phyloP scores from a whole-genome alignment of 2,797 vertebrate species.

The Pelochelys cantorii region DNA sequence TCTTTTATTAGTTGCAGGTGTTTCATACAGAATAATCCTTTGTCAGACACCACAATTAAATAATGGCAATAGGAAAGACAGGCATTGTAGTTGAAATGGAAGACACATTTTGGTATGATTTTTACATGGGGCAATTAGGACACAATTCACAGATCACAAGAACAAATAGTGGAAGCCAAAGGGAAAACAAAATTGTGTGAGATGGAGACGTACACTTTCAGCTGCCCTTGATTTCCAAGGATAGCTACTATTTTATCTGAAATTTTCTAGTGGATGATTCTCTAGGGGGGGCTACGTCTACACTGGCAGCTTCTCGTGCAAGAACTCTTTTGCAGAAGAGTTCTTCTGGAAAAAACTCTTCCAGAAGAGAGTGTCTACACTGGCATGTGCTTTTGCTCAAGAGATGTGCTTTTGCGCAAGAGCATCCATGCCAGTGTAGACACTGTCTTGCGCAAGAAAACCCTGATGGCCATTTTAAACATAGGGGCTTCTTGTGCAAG shows the following conservation, averaged over 20 bases:
- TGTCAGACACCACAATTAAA: background rate
- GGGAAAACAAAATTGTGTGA: background rate
- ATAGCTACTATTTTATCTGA: background rate
- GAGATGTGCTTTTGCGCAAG: too few relatives aligned
- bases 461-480: too few relatives aligned
- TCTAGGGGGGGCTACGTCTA: too few relatives aligned
- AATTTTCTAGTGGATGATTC: background rate
- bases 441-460: too few relatives aligned
- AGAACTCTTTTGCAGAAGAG: too few relatives aligned
- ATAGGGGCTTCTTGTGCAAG: too few relatives aligned
- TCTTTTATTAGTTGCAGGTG: background rate
- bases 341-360: too few relatives aligned
- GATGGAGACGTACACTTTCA: background rate
- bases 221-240: background rate
- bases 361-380: too few relatives aligned
- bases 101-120: background rate
- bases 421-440: too few relatives aligned
- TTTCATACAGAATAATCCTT: background rate
- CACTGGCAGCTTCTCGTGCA: too few relatives aligned
- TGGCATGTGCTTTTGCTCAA: too few relatives aligned
- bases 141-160: background rate
- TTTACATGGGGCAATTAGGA: background rate
- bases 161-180: background rate
- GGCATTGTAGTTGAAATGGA: background rate
- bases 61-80: background rate